Evolutionary conservation across 30 jellyfish, hydroid and myxozoan species (phyloP).

Genomic region (Turritopsis dohrnii): DNA sequence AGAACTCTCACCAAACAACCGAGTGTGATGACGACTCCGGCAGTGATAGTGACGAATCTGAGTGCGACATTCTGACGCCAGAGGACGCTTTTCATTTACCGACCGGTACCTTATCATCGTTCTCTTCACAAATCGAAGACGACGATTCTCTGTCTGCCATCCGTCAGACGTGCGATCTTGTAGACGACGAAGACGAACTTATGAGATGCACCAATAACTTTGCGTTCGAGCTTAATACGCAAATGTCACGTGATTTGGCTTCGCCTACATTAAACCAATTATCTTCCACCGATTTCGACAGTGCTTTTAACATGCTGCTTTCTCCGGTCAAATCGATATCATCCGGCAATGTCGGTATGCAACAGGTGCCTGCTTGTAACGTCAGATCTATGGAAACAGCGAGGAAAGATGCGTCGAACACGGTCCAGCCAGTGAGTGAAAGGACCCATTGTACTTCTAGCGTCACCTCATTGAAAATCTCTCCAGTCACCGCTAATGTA

Average conservation of each 20-base stretch:
- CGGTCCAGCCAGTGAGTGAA: not conserved
- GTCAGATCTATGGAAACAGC: not conserved
- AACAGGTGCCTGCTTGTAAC: not conserved
- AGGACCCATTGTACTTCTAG: not conserved
- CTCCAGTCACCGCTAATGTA: constrained; percentile 1
- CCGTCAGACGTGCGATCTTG: constrained; percentile 43
- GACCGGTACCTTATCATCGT: constrained; percentile 32
- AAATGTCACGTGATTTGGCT: constrained; percentile 45
- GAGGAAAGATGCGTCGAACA: not conserved
- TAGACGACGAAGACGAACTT: constrained; percentile 71
- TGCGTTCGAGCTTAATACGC: constrained; percentile 28
- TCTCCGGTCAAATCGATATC: not conserved
- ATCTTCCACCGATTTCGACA: constrained; percentile 49
- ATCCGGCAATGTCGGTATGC: not conserved
- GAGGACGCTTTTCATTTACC: constrained; percentile 76
- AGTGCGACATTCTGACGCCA: constrained; percentile 19
- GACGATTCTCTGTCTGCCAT: constrained; percentile 60
- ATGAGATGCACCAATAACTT: constrained; percentile 45
- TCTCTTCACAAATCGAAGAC: constrained; percentile 33
- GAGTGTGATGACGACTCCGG: not conserved
- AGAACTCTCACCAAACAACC: not conserved
- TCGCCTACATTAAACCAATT: constrained; percentile 83
- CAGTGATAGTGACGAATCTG: constrained; percentile 17
- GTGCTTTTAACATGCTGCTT: constrained; percentile 33
- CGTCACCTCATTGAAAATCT: not conserved